Conservation (phyloP, 2,888 invertebrate genomes). For the Neria commutata region DNA sequence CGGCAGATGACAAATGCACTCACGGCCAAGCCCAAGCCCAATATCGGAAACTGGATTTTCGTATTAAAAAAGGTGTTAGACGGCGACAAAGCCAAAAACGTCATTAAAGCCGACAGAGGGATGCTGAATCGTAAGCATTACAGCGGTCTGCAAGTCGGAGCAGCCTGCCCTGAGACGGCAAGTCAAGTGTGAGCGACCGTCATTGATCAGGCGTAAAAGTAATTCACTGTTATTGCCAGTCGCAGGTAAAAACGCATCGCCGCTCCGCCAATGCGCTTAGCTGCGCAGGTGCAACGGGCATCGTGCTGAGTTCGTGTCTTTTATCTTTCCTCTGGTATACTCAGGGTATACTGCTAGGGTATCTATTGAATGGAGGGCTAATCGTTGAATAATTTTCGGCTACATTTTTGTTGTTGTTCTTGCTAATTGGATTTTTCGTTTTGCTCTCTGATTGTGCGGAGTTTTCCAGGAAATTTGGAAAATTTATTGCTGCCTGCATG, state of each 20-base stretch:
- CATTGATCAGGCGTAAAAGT: not conserved
- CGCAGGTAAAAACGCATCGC: no score
- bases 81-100: not conserved
- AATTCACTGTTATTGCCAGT: no score
- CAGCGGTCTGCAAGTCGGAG: not conserved
- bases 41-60: not conserved
- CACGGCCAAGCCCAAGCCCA: not conserved
- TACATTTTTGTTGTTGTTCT: no score
- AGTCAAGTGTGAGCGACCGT: not conserved
- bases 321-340: no score
- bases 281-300: no score
- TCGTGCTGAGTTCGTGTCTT: no score
- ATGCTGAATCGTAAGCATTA: no score
- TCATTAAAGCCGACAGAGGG: no score
- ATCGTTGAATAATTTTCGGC: not conserved
- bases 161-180: not conserved
- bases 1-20: not conserved
- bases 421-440: constrained; percentile 2
- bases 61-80: not conserved
- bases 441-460: not conserved
- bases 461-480: not conserved
- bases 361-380: no score
- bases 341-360: no score
- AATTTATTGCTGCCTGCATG: no score
- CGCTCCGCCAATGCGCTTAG: no score